A percentile compares a stretch with the other conserved stretches of the same genome.
phyloP scores from a whole-genome alignment of 2,113 vertebrate species.

The Dascyllus trimaculatus region DNA sequence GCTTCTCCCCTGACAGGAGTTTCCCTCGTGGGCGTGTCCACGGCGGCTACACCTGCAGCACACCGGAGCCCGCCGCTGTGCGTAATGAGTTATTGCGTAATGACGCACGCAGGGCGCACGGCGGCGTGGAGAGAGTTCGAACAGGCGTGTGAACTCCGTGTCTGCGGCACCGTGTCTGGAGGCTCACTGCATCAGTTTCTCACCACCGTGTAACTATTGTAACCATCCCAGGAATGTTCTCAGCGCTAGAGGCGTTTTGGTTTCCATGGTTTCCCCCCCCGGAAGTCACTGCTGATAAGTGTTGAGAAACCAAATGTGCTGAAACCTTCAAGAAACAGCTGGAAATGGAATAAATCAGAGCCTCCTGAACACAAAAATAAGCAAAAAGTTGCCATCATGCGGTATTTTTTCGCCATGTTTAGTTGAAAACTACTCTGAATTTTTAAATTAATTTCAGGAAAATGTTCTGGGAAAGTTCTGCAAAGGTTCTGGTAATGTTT shows the following conservation, averaged over 20 bases:
- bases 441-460: too few species aligned
- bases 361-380: too few species aligned
- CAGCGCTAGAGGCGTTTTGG: neutral
- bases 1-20: constrained; percentile 34
- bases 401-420: too few species aligned
- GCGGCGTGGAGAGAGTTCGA: neutral
- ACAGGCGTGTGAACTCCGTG: neutral
- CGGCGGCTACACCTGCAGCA: constrained; percentile 59
- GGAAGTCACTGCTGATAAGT: neutral
- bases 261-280: neutral
- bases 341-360: too few species aligned
- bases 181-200: constrained; percentile 13
- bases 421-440: too few species aligned
- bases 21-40: constrained; percentile 61
- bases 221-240: constrained; percentile 54
- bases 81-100: constrained; percentile 12
- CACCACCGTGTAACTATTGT: constrained; percentile 30
- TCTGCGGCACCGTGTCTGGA: constrained; percentile 43
- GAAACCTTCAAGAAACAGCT: too few species aligned
- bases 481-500: too few species aligned
- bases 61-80: constrained; percentile 14
- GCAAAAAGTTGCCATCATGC: too few species aligned
- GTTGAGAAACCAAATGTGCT: neutral
- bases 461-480: too few species aligned
- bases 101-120: constrained; percentile 30